Base-by-base conservation (phyloP, 2,888 invertebrate species). In the Eristalinus aeneus region DNA sequence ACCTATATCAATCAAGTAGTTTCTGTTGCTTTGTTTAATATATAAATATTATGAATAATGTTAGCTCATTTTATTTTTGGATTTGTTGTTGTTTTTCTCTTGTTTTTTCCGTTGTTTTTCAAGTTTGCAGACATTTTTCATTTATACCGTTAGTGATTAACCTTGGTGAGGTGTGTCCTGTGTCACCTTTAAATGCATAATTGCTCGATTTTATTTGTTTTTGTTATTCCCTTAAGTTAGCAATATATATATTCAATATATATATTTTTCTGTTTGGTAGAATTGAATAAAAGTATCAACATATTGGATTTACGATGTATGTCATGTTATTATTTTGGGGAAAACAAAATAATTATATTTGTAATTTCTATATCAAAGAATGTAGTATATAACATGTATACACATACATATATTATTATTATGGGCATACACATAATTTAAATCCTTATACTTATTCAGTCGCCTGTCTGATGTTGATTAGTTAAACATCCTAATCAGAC, bases 341-440 rank as follows among this genome's bases (percentile, higher is more conserved):
- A 76, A 85, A 76, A 73, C 68, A 85, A 85, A 76, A 67, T 67
- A 67, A 72, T 75, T 36, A 61, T 71, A 63, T 78, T 27, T 64
- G 69, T 72, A 68, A 81, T 72, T 81, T 73, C 72, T 76, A 79
- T 71, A 73, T 81, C 77, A 80, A 81, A 80, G 63, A 85, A 81
- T 76, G 67, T 61, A 46, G 46, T 46, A 78, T 53, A 72, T 63
- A 67, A 76, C 67, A 32, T 65, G 31, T 56, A n/a, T 61, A 31
- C 27, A 23, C 46, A 64, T 64, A 36, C 65, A 27, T 54, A 46
- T 12, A 46, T 64, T 16, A 27, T 34, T 72, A 71, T n/a, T 53
- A 34, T 56, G 32, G 71, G 39, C 69, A 71, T 53, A 65, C 39
- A 71, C 31, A 74, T 56, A 56, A 56, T 72, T 56, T 56, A 56